phyloP scores from a whole-genome alignment of 2,888 invertebrate species.

The Octodonta nipae region DNA sequence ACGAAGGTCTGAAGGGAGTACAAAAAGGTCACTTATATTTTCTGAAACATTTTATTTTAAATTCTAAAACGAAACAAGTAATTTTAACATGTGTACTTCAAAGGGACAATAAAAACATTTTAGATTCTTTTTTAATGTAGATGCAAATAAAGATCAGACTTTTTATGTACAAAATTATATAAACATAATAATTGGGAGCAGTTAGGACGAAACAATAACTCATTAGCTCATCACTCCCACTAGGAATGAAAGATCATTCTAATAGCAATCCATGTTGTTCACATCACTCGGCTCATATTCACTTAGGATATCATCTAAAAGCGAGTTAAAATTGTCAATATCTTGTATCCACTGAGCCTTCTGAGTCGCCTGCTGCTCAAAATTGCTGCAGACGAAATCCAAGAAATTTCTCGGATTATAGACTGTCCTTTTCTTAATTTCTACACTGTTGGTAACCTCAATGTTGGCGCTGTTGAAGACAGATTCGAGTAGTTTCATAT shows the following conservation, averaged over 20 bases:
- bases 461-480: constrained; percentile 41
- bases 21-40: no score
- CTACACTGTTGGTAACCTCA: no score
- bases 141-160: background rate
- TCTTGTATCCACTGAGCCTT: constrained; percentile 54
- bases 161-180: background rate
- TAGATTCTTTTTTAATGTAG: background rate
- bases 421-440: no score
- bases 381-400: constrained; percentile 44
- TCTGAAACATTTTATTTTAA: no score
- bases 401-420: constrained; percentile 53
- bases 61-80: no score
- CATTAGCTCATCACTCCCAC: background rate
- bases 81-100: no score
- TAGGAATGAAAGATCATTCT: constrained; percentile 5
- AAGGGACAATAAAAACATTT: background rate
- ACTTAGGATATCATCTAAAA: constrained; percentile 61
- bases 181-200: background rate
- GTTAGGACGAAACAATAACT: background rate
- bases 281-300: constrained; percentile 45
- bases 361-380: constrained; percentile 45
- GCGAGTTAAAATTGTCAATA: constrained; percentile 52
- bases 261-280: constrained; percentile 62
- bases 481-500: constrained; percentile 46
- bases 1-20: no score